phyloP scores from a whole-genome alignment of 37 sponge, comb jelly and placozoan species.

The Chondrilla cf. caribensis region DNA sequence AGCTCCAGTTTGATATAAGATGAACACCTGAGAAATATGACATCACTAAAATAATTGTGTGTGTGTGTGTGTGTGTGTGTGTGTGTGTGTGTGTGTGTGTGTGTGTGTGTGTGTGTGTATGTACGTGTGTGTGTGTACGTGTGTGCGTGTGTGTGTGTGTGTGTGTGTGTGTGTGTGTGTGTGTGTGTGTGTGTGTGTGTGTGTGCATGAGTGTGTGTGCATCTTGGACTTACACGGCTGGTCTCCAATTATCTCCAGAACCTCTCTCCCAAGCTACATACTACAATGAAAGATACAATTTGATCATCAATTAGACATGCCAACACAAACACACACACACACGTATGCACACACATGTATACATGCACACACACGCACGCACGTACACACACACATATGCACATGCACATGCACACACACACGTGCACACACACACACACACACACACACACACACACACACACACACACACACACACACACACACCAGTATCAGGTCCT shows the following conservation, averaged over 20 bases:
- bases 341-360: slow-evolving; percentile 4
- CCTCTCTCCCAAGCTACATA: slow-evolving; percentile 58
- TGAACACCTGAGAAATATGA: slow-evolving; percentile 31
- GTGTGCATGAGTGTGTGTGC: too few relatives aligned
- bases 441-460: slow-evolving; percentile 17
- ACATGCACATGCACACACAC: not conserved
- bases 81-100: too few relatives aligned
- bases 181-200: too few relatives aligned
- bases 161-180: too few relatives aligned
- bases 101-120: too few relatives aligned
- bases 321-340: not conserved
- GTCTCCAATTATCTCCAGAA: slow-evolving; percentile 51
- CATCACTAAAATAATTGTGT: not conserved
- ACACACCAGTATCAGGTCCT: slow-evolving; percentile 16
- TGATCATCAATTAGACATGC: not conserved
- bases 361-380: slow-evolving; percentile 16
- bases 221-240: slow-evolving; percentile 64
- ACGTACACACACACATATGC: slow-evolving; percentile 14
- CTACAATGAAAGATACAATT: slow-evolving; percentile 19
- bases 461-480: not conserved
- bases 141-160: too few relatives aligned
- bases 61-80: too few relatives aligned
- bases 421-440: not conserved
- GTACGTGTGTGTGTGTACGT: too few relatives aligned
- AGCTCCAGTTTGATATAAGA: slow-evolving; percentile 41